A percentile compares a stretch with the other conserved stretches of the same genome.
Conservation (phyloP, 2,113 vertebrate species). For the Aphelocoma coerulescens region DNA sequence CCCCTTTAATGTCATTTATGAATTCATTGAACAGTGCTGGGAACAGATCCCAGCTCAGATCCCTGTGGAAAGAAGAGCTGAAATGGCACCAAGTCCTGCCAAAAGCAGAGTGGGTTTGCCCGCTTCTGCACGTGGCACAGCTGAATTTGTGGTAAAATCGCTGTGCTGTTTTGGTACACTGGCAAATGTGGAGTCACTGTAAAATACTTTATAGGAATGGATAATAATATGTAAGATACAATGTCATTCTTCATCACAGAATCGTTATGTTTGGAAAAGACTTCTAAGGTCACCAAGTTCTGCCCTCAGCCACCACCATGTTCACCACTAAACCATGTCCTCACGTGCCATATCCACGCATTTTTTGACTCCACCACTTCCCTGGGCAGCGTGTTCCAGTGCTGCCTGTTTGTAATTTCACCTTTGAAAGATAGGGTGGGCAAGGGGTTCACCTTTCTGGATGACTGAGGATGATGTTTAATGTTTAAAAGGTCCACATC, state of each 20-base stretch:
- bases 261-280: fast-evolving
- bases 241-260: not conserved
- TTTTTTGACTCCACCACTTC: not conserved
- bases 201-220: not conserved
- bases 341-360: fast-evolving
- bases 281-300: not conserved
- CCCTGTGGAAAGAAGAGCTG: not conserved
- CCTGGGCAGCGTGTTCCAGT: not conserved
- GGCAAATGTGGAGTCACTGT: not conserved
- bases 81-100: not conserved
- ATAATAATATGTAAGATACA: fast-evolving
- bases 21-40: slow-evolving; percentile 4
- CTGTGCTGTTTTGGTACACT: not conserved
- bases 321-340: not conserved
- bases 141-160: not conserved
- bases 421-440: fast-evolving
- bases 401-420: not conserved
- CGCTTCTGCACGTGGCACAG: not conserved
- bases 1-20: slow-evolving; percentile 11
- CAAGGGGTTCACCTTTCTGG: not conserved
- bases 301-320: not conserved
- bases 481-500: not conserved
- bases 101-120: not conserved
- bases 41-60: slow-evolving; percentile 36
- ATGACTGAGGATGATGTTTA: not conserved